Evolutionary conservation across 2,113 vertebrate species (phyloP).

Genomic region (Panthera uncia): DNA sequence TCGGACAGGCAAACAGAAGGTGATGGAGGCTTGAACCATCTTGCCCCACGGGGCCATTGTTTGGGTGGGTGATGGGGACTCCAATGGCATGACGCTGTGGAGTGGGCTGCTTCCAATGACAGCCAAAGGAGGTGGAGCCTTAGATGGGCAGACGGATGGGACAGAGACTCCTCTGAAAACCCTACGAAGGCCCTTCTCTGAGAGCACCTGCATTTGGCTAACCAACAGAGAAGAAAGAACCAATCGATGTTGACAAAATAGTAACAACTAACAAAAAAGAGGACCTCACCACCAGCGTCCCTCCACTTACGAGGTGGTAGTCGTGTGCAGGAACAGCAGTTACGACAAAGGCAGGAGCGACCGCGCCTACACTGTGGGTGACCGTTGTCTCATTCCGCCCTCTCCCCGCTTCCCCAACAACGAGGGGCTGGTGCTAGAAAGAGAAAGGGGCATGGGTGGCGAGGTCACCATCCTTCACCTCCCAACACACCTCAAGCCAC

Average conservation of each 20-base stretch:
- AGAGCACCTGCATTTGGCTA: background rate
- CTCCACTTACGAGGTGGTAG: background rate
- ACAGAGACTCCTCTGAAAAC: background rate
- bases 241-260: background rate
- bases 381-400: background rate
- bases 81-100: background rate
- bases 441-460: background rate
- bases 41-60: background rate
- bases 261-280: background rate
- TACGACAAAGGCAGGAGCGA: background rate
- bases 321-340: background rate
- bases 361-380: too few species aligned
- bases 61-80: background rate
- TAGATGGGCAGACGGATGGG: background rate
- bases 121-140: background rate
- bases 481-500: background rate
- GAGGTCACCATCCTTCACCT: background rate
- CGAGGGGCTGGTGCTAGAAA: background rate
- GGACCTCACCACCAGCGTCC: accelerated
- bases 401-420: background rate
- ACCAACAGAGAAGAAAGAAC: background rate
- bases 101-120: background rate
- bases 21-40: background rate
- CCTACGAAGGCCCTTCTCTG: background rate
- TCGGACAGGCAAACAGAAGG: background rate